Evolutionary conservation across 2,113 vertebrate genomes (phyloP).

Genomic region (Thalassarche chlororhynchos): DNA sequence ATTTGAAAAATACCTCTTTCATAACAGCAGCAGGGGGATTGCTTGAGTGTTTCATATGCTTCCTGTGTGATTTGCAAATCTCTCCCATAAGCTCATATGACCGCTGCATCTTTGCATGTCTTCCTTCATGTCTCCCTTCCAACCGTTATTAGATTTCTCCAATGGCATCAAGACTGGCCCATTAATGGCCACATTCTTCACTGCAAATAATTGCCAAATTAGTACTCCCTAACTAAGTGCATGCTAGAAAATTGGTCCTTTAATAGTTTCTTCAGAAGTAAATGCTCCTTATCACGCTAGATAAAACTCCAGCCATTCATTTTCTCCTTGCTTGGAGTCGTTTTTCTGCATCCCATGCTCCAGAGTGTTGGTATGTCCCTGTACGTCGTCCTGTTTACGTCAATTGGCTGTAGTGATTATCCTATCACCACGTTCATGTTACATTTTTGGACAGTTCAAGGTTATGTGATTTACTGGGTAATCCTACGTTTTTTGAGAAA

Average conservation of each 20-base stretch:
- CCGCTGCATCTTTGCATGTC: background rate
- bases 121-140: background rate
- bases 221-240: slow-evolving; percentile 38
- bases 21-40: background rate
- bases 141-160: background rate
- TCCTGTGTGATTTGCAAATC: background rate
- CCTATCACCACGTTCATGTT: slow-evolving; percentile 44
- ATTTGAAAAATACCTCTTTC: background rate
- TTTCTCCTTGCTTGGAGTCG: background rate
- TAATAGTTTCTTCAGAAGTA: slow-evolving; percentile 52
- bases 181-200: slow-evolving; percentile 6
- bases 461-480: slow-evolving; percentile 45
- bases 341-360: background rate
- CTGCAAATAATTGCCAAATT: slow-evolving; percentile 52
- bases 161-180: background rate
- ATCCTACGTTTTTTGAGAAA: slow-evolving; percentile 10
- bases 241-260: background rate
- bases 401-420: slow-evolving; percentile 30
- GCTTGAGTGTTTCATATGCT: background rate
- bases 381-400: background rate
- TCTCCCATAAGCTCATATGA: background rate
- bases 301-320: slow-evolving; percentile 41
- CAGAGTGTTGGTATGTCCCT: slow-evolving; percentile 14
- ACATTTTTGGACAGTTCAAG: slow-evolving; percentile 34
- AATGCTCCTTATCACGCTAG: slow-evolving; percentile 26